Evolutionary conservation across 2,797 vertebrate genomes (phyloP).

Genomic region (Gephyroberyx darwinii): DNA sequence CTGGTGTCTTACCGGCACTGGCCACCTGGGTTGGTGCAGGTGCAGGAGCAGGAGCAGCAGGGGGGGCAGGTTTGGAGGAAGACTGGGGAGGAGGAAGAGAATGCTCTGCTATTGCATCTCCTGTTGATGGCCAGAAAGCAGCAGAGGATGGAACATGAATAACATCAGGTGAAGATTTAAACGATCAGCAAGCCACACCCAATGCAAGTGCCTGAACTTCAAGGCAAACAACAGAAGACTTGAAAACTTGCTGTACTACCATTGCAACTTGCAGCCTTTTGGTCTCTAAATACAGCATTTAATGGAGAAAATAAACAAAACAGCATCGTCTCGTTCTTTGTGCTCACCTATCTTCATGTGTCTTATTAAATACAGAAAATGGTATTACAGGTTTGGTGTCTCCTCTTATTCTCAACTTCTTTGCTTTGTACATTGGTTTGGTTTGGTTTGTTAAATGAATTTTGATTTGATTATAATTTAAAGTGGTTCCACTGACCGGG

Average conservation of each 20-base stretch:
- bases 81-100: conserved; percentile 61
- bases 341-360: background rate
- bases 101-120: conserved; percentile 52
- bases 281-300: background rate
- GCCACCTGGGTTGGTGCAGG: conserved; percentile 58
- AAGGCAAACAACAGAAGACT: background rate
- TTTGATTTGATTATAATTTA: background rate
- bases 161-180: conserved; percentile 2
- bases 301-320: background rate
- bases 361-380: background rate
- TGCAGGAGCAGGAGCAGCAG: conserved; percentile 50
- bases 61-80: conserved; percentile 57
- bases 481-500: conserved; percentile 78
- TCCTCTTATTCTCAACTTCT: background rate
- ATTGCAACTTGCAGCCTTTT: background rate
- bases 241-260: background rate
- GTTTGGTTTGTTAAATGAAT: background rate
- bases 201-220: background rate
- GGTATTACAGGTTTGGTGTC: no score
- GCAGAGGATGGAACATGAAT: background rate
- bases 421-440: background rate
- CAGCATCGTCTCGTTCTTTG: background rate
- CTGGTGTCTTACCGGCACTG: conserved; percentile 62
- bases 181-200: background rate
- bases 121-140: conserved; percentile 56